Conservation (phyloP, 2,797 vertebrate species). For the Pangasius larnaudii region DNA sequence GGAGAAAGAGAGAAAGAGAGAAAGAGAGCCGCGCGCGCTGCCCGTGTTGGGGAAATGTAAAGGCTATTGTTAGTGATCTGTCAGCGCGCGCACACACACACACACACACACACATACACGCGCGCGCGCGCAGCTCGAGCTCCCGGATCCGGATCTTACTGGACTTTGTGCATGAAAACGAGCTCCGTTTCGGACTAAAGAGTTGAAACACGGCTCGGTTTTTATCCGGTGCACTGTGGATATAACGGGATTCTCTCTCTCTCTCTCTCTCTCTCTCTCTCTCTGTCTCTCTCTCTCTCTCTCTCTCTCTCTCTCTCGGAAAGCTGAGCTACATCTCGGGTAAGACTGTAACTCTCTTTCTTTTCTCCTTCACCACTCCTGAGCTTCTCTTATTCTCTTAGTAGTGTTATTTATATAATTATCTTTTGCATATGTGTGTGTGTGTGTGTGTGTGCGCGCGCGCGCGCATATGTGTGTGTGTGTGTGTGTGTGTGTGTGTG, state of each 20-base stretch:
- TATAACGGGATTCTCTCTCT: conserved; percentile 40
- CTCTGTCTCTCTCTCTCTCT: not conserved
- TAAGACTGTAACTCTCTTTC: conserved; percentile 62
- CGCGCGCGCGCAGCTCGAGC: not conserved
- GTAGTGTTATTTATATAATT: not conserved
- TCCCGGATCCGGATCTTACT: conserved; percentile 28
- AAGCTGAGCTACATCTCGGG: conserved; percentile 65
- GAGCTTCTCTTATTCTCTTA: not conserved
- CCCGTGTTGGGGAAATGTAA: conserved; percentile 63
- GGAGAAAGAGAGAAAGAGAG: not conserved
- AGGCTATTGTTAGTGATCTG: conserved; percentile 76
- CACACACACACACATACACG: not conserved
- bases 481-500: not conserved
- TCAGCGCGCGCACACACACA: conserved; percentile 65
- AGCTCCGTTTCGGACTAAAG: not conserved
- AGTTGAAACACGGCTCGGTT: not conserved
- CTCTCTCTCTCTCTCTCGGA: not conserved
- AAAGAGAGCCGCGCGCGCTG: conserved; percentile 20
- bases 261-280: not conserved
- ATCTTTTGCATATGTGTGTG: too few relatives aligned
- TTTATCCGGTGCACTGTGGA: conserved; percentile 24
- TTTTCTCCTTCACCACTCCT: not conserved
- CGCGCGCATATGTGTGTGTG: too few relatives aligned
- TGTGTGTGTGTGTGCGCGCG: too few relatives aligned
- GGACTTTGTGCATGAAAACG: conserved; percentile 11